Evolutionary conservation across 2,888 invertebrate species (phyloP).

Genomic region (Tiphia femorata): DNA sequence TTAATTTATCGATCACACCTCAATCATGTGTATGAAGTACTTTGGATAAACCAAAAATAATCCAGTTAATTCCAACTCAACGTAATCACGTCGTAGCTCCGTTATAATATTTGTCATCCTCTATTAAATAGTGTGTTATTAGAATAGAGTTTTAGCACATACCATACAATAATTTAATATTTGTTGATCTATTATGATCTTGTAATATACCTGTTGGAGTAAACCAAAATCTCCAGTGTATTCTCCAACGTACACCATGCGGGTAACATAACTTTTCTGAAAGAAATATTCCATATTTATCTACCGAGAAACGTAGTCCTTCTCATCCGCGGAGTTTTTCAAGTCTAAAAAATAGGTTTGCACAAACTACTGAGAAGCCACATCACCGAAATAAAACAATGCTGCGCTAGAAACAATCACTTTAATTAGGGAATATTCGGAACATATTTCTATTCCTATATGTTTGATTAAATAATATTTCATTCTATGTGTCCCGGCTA

Average conservation of each 20-base stretch:
- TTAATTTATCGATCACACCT: constrained; percentile 36
- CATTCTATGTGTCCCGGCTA: too few species aligned
- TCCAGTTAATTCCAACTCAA: constrained; percentile 38
- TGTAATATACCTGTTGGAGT: constrained; percentile 39
- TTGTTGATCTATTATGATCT: background rate
- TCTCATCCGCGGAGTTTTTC: too few species aligned
- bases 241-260: constrained; percentile 51
- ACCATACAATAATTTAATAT: background rate
- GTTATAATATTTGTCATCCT: constrained; percentile 38
- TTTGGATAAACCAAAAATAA: constrained; percentile 52
- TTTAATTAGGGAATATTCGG: too few species aligned
- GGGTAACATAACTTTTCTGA: constrained; percentile 47
- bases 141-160: background rate
- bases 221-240: constrained; percentile 32
- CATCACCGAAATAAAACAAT: too few species aligned
- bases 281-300: too few species aligned
- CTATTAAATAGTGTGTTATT: constrained; percentile 26
- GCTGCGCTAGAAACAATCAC: too few species aligned
- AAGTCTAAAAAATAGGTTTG: too few species aligned
- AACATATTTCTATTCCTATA: too few species aligned
- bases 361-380: too few species aligned
- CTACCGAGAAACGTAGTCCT: too few species aligned
- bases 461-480: too few species aligned
- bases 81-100: constrained; percentile 38
- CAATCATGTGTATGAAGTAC: constrained; percentile 53